A percentile compares a stretch with the other conserved stretches of the same genome.
These are phyloP conservation scores for Alviniconcha marisindica DNA, from an alignment of 1,140 invertebrate species.

Conservation along the genomic window DNA sequence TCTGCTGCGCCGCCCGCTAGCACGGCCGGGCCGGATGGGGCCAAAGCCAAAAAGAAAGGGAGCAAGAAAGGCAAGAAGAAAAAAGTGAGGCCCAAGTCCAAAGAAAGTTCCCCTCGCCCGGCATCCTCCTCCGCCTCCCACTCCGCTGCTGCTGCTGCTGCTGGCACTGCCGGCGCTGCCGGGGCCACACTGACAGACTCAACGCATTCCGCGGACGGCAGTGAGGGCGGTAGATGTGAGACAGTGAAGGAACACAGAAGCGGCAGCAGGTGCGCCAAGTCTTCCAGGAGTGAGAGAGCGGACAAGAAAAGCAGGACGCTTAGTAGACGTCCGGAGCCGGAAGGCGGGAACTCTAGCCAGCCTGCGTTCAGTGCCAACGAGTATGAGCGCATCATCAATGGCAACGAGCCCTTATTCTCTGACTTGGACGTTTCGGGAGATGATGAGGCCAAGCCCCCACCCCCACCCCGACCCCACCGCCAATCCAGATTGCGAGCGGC, in stretches of 20 bases:
- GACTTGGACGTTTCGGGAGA: conserved; percentile 68
- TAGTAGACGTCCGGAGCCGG: conserved; percentile 68
- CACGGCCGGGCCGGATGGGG: neutral
- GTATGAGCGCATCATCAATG: conserved; percentile 70
- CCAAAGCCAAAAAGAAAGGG: conserved; percentile 52
- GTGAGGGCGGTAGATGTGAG: neutral
- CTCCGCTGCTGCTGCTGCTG: neutral
- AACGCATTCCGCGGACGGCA: neutral
- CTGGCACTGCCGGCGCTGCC: neutral
- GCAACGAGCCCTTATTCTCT: conserved; percentile 72
- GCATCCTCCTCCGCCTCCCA: neutral
- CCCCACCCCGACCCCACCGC: neutral
- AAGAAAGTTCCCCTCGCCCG: conserved; percentile 38
- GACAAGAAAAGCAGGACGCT: conserved; percentile 49
- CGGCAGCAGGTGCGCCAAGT: neutral
- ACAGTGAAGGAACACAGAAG: conserved; percentile 9
- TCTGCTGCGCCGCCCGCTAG: neutral
- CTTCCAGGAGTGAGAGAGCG: conserved; percentile 44
- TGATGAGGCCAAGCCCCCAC: conserved; percentile 42
- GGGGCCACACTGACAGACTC: neutral
- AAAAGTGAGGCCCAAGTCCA: conserved; percentile 49
- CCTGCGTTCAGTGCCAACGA: conserved; percentile 53
- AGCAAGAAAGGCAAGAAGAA: conserved; percentile 62
- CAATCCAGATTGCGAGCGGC: neutral
- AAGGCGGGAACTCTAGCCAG: conserved; percentile 63